phyloP scores from a whole-genome alignment of 2,113 vertebrate genomes.

The Cyanocitta stelleri region DNA sequence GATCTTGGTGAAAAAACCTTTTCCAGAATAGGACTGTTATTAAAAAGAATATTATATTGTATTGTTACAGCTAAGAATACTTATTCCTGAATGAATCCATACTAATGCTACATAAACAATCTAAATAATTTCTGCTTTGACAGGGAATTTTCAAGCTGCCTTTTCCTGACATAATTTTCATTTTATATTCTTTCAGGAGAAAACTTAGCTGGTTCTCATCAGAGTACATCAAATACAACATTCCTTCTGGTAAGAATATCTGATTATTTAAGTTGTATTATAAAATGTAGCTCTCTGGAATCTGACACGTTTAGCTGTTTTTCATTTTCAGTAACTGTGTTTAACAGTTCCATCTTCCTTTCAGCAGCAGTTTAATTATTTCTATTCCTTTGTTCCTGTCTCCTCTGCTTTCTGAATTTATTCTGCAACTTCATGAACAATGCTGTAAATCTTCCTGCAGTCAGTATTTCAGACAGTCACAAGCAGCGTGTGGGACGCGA shows the following conservation, averaged over 20 bases:
- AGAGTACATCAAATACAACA: neutral
- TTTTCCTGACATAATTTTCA: neutral
- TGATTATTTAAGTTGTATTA: neutral
- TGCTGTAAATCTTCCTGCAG: neutral
- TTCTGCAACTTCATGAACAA: neutral
- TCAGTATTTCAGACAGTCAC: neutral
- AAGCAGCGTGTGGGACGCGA: neutral
- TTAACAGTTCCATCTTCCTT: neutral
- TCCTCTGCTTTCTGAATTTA: neutral
- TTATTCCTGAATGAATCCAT: neutral
- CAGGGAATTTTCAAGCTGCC: neutral
- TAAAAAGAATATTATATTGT: neutral
- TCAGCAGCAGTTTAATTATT: neutral
- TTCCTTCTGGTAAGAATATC: conserved; percentile 19
- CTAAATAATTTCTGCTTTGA: neutral
- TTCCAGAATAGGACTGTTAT: neutral
- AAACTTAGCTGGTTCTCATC: neutral
- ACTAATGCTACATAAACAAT: neutral
- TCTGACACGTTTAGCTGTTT: neutral
- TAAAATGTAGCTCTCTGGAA: neutral
- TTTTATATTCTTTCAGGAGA: conserved; percentile 31
- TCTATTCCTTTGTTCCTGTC: neutral
- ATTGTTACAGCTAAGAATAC: neutral
- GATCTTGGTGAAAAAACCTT: neutral
- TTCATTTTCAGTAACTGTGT: neutral